These are phyloP conservation scores for Allobates femoralis DNA, from an alignment of 2,797 vertebrate genomes.

Conservation along the genomic window DNA sequence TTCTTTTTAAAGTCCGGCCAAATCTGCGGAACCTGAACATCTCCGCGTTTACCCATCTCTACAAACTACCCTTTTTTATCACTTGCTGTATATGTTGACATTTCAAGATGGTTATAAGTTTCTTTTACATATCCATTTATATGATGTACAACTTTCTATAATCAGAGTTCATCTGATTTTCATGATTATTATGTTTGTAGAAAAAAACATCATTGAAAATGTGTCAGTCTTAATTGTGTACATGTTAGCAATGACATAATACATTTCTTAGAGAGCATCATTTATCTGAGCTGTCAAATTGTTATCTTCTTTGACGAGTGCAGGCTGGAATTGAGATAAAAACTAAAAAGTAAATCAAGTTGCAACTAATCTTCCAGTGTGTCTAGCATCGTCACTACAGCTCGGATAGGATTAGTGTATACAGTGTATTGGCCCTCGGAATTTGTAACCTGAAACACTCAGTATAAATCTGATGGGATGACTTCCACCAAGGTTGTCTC, in stretches of 20 bases:
- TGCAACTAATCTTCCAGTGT: constrained; percentile 21
- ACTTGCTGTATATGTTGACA: not conserved
- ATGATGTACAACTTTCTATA: not conserved
- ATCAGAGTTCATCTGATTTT: not conserved
- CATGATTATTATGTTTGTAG: not conserved
- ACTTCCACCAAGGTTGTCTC: not conserved
- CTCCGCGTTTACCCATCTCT: no score
- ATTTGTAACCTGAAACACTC: constrained; percentile 18
- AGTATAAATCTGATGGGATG: constrained; percentile 19
- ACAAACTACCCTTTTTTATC: not conserved
- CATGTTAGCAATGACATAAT: constrained; percentile 13
- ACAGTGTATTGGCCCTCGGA: not conserved
- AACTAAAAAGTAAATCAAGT: constrained; percentile 29
- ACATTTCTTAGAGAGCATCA: constrained; percentile 29
- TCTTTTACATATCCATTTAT: not conserved
- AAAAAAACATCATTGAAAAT: not conserved
- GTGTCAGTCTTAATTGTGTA: not conserved
- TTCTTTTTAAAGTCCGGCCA: no score
- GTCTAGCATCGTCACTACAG: not conserved
- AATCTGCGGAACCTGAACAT: no score
- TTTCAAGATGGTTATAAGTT: not conserved
- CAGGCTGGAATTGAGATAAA: constrained; percentile 25
- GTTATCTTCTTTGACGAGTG: constrained; percentile 43
- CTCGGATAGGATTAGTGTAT: not conserved
- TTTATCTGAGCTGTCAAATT: constrained; percentile 41